Base-by-base conservation (phyloP, 2,888 invertebrate species). In the Napeogenes sylphis region DNA sequence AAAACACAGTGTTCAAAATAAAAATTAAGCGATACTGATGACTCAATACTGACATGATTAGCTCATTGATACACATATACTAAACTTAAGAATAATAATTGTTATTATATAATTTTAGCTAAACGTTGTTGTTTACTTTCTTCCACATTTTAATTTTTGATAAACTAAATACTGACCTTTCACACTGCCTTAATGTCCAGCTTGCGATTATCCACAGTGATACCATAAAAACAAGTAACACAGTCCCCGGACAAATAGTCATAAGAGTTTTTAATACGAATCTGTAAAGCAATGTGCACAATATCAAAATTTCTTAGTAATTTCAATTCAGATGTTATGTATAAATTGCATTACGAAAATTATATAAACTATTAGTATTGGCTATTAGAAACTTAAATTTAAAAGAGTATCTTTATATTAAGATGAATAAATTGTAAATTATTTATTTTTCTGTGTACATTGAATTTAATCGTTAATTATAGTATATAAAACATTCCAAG, bases 151-250 rank as follows among this genome's bases (percentile, higher is more conserved):
- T 63, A 61, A 54, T 38, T 61, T 59, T 42, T 57, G 45, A 55
- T 45, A 45, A 46, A 55, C 6, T 47, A 10, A 45, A 53, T 82
- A 87, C 92, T 92, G 92, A 99, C 98, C 99, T 96, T 93, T 99
- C 99, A 87, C 99, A 99, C 78, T 99, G 98, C 73, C 99, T 93
- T 75, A 99, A 92, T 69, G 98, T 98, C 99, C 99, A 99, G 81
- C 98, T 98, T 72, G 99, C 99, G 78, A 99, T 98, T 86, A 99
- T 98, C 99, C 99, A 99, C 69, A 99, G 92, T 8, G 99, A 98
- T 71, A 99, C 98, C 97, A 99, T 99, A 93, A 99, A 99, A 74
- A 99, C 99, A 79, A 99, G 93, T 77, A 99, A 94, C 76, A 99
- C 99, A 70, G 94, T 99, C 87, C 94, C 99, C 61, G 99, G 99